Evolutionary conservation across 2,797 vertebrate genomes (phyloP), one percentile per base, ranked within the genome.

Genomic region (Peromyscus aztecus): DNA sequence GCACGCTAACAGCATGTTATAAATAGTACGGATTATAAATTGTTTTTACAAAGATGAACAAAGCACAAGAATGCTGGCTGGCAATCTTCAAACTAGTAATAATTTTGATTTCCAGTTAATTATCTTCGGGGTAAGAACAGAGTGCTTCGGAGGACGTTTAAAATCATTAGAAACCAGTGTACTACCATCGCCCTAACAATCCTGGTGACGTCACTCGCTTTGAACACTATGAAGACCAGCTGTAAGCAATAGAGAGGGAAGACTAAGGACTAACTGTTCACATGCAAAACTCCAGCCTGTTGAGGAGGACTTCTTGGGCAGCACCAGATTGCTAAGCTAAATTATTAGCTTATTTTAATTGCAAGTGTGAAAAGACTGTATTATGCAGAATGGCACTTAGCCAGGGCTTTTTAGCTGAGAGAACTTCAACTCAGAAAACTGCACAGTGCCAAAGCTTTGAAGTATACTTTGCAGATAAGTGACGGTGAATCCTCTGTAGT

Each of bases 11-110:
- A 94, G 29, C 46, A 63, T 71, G 76, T 91, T 96, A 92, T 87
- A 96, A 96, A 97, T 92, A 92, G 88, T 63, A 75, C 43, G 76
- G 88, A 88, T 93, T 46, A 89, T 89, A 95, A 94, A 71, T 43
- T 94, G 31, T n/a, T 93, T 96, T 97, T 89, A 94, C 81, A 85
- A 96, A 97, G 85, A 92, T 34, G 95, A 97, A 94, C 73, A 96
- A 73, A 97, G 94, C 75, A 59, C 23, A 90, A 55, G 91, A 85
- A 92, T 92, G 93, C n/a, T 83, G 93, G n/a, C 31, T 94, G 61
- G 29, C 73, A 65, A 90, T 88, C 76, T 9, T 93, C 65, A 77
- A 78, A 81, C 49, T 93, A 89, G 75, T 86, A 95, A 81, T 94
- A 87, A 94, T 89, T 96, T 92, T 97, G 24, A 92, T 91, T 93